These are phyloP conservation scores for Lytechinus pictus DNA, from an alignment of 35 echinoderm and acorn worm species.

Conservation along the genomic window DNA sequence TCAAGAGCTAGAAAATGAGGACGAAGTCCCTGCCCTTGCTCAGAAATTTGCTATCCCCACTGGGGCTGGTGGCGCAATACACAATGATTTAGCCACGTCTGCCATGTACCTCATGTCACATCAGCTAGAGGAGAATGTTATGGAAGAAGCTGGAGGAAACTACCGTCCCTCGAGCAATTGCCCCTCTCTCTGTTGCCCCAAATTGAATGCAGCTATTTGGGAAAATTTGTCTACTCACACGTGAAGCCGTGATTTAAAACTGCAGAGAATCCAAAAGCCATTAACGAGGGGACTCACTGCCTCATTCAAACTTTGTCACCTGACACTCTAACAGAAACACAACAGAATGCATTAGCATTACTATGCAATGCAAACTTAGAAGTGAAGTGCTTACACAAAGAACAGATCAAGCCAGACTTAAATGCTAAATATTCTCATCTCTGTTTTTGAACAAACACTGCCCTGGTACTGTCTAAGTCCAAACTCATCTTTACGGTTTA, in stretches of 20 bases:
- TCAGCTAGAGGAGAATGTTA: background rate
- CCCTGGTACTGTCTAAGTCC: no score
- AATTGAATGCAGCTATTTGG: background rate
- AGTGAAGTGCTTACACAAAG: no score
- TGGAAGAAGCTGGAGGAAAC: background rate
- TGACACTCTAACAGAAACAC: no score
- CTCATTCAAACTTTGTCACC: background rate
- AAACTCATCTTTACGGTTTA: no score
- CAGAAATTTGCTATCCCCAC: constrained; percentile 18
- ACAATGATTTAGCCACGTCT: background rate
- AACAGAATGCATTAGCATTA: no score
- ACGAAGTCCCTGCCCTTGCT: background rate
- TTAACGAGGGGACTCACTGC: background rate
- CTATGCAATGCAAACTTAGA: no score
- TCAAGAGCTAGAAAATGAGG: background rate
- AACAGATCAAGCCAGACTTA: no score
- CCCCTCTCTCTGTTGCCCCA: background rate
- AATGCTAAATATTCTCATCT: no score
- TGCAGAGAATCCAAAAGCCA: background rate
- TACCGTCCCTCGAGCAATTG: constrained; percentile 23
- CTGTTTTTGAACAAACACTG: no score
- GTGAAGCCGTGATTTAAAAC: background rate
- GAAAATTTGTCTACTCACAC: background rate
- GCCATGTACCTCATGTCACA: background rate
- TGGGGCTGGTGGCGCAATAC: background rate